Evolutionary conservation across 92 coral and sea anemone species (phyloP).

Genomic region (Epizoanthus rinbou): DNA sequence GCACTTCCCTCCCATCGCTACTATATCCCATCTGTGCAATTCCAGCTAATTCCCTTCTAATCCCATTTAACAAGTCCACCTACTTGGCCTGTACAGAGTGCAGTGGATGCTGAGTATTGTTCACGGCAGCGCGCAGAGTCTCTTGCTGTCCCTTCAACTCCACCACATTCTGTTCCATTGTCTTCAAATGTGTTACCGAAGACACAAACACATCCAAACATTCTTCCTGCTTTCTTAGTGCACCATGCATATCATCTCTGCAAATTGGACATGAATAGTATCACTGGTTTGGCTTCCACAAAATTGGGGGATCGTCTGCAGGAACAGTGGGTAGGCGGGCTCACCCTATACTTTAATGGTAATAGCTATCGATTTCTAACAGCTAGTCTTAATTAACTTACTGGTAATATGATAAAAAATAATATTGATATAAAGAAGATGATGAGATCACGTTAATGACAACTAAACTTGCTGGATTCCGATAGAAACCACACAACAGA

Average conservation of each 20-base stretch:
- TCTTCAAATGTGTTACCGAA: conserved; percentile 77
- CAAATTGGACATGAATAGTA: background rate
- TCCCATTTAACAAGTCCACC: conserved; percentile 25
- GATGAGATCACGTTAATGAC: too few relatives aligned
- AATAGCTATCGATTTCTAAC: too few relatives aligned
- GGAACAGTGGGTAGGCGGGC: too few relatives aligned
- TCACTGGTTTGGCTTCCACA: background rate
- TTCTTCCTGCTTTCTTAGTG: conserved; percentile 73
- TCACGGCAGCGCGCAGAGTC: conserved; percentile 83
- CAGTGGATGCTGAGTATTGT: conserved; percentile 80
- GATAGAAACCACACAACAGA: too few relatives aligned
- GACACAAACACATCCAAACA: conserved; percentile 66
- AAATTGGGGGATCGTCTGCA: background rate
- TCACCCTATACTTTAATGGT: too few relatives aligned
- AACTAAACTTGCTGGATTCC: too few relatives aligned
- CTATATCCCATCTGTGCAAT: background rate
- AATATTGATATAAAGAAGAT: too few relatives aligned
- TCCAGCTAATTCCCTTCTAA: background rate
- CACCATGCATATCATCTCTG: conserved; percentile 84
- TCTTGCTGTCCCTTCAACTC: conserved; percentile 89
- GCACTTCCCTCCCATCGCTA: too few relatives aligned
- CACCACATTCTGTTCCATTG: conserved; percentile 76
- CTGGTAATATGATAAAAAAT: too few relatives aligned
- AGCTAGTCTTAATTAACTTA: too few relatives aligned
- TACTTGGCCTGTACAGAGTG: conserved; percentile 97